Percentiles rank a stretch among this genome's conserved stretches.
phyloP scores from a whole-genome alignment of 2,113 vertebrate species.

The Myxocyprinus asiaticus region DNA sequence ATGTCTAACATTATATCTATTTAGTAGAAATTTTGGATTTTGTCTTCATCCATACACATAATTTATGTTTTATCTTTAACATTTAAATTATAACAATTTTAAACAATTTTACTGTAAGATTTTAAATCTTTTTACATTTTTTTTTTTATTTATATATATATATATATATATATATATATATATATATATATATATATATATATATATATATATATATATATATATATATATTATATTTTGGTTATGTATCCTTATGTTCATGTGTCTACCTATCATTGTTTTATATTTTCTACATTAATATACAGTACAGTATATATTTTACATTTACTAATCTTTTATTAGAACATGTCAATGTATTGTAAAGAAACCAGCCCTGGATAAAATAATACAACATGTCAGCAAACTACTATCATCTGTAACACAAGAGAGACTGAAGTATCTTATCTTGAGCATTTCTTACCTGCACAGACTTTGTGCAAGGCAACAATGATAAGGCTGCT shows the following conservation, averaged over 20 bases:
- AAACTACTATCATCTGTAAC: slow-evolving; percentile 14
- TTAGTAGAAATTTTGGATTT: no score
- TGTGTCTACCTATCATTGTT: neutral
- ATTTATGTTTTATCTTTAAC: no score
- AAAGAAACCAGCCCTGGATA: neutral
- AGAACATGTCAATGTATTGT: neutral
- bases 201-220: no score
- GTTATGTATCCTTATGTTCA: neutral
- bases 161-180: no score
- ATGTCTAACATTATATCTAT: no score
- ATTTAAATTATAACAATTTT: no score
- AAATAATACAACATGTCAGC: slow-evolving; percentile 29
- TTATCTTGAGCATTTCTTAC: slow-evolving; percentile 27
- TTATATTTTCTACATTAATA: neutral
- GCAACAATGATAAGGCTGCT: neutral
- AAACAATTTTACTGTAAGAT: no score
- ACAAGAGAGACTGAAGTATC: neutral
- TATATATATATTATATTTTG: neutral
- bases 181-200: no score
- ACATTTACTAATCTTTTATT: neutral
- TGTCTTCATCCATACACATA: no score
- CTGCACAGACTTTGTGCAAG: slow-evolving; percentile 7
- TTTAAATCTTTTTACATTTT: no score
- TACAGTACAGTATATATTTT: no score
- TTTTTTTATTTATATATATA: no score